A percentile compares a stretch with the other conserved stretches of the same genome.
Conservation (phyloP, 2,888 invertebrate species). For the Thalpophila matura region DNA sequence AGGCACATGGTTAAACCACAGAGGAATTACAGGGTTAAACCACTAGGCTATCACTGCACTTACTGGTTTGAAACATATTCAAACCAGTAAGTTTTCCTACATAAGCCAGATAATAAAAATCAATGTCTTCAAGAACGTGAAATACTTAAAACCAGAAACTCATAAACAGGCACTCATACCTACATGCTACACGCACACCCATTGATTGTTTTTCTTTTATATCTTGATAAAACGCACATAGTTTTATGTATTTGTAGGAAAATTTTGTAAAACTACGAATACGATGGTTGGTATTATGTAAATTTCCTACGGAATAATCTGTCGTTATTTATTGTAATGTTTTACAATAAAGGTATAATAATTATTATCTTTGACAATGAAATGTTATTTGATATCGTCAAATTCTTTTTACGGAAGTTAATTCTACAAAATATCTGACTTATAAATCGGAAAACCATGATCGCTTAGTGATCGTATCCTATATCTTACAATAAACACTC, state of each 20-base stretch:
- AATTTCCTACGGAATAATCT: slow-evolving; percentile 7
- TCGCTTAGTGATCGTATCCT: slow-evolving; percentile 25
- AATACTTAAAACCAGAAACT: too few relatives aligned
- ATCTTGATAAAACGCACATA: background rate
- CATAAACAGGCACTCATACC: too few relatives aligned
- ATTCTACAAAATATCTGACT: slow-evolving; percentile 25
- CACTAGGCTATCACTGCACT: too few relatives aligned
- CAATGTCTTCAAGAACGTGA: too few relatives aligned
- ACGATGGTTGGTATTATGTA: background rate
- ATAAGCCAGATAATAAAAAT: too few relatives aligned
- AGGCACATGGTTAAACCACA: too few relatives aligned
- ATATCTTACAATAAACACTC: slow-evolving; percentile 36
- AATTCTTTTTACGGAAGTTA: slow-evolving; percentile 39
- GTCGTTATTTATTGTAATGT: background rate
- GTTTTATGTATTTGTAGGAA: slow-evolving; percentile 1
- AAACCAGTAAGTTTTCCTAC: too few relatives aligned
- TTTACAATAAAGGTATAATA: background rate
- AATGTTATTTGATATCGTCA: slow-evolving; percentile 36
- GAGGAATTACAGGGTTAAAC: too few relatives aligned
- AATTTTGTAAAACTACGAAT: background rate
- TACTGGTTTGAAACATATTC: too few relatives aligned
- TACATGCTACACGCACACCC: too few relatives aligned
- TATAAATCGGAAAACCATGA: slow-evolving; percentile 36
- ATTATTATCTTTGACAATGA: slow-evolving; percentile 17
- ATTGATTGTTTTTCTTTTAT: background rate